Evolutionary conservation across 2,888 invertebrate species (phyloP).

Genomic region (Syrphus vitripennis): DNA sequence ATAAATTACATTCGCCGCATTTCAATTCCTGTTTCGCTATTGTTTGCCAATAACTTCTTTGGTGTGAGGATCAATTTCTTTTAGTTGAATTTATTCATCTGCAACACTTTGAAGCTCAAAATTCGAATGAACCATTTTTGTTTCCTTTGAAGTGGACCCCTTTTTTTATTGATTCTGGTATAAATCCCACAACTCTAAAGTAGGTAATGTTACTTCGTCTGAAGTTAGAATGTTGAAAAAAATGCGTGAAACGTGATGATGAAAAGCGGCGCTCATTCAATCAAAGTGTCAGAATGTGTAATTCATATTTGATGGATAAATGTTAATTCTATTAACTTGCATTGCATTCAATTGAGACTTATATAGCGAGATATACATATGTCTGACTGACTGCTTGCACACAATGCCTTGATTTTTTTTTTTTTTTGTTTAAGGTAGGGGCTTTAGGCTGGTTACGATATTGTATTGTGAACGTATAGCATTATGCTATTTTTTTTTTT

Average conservation of each 20-base stretch:
- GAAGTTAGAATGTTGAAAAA: not conserved
- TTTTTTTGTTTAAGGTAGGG: not conserved
- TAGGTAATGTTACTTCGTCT: not conserved
- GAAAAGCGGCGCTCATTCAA: conserved; percentile 43
- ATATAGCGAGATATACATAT: not conserved
- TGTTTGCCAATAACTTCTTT: conserved; percentile 17
- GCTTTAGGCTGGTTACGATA: conserved; percentile 19
- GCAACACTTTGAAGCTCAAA: not conserved
- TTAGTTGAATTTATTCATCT: not conserved
- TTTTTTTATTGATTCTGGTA: conserved; percentile 34
- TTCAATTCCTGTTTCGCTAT: conserved; percentile 1
- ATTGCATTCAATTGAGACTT: conserved; percentile 21
- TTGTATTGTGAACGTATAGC: not conserved
- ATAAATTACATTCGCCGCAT: conserved; percentile 2
- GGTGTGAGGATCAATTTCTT: conserved; percentile 15
- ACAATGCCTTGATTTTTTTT: not conserved
- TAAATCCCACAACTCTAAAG: not conserved
- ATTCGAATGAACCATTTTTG: not conserved
- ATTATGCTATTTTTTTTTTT: conserved; percentile 36
- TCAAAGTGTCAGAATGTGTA: conserved; percentile 66
- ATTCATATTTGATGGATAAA: conserved; percentile 60
- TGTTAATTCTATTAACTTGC: conserved; percentile 47
- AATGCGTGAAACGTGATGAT: conserved; percentile 33
- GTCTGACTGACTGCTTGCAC: not conserved
- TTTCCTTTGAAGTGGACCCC: conserved; percentile 16